A percentile compares a stretch with the other conserved stretches of the same genome.
Conservation (phyloP, 2,888 invertebrate genomes). For the Tetanocera ferruginea region DNA sequence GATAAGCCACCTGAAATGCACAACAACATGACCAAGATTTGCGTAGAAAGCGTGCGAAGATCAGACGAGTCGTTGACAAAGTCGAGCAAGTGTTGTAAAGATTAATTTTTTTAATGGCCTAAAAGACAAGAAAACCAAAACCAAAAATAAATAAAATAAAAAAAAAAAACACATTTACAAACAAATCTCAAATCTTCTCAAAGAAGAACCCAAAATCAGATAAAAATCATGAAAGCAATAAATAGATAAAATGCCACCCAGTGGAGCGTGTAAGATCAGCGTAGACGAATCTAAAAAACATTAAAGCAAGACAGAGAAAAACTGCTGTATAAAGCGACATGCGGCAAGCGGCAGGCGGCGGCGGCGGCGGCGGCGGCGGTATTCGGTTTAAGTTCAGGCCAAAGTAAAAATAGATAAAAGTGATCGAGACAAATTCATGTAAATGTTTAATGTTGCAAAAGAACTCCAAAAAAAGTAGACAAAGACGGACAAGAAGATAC, state of each 20-base stretch:
- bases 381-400: too few relatives aligned
- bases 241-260: conserved; percentile 65
- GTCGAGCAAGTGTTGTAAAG: conserved; percentile 24
- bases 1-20: background rate
- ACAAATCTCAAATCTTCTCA: conserved; percentile 6
- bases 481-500: too few relatives aligned
- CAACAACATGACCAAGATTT: conserved; percentile 14
- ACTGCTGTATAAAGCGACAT: too few relatives aligned
- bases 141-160: conserved; percentile 67
- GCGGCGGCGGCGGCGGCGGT: background rate
- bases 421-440: too few relatives aligned
- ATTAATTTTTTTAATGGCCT: conserved; percentile 44
- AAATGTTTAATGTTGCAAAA: too few relatives aligned
- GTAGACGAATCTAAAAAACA: too few relatives aligned
- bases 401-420: too few relatives aligned
- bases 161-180: conserved; percentile 60
- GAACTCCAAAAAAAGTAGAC: too few relatives aligned
- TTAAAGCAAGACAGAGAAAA: too few relatives aligned
- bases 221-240: conserved; percentile 67
- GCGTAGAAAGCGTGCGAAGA: conserved; percentile 11
- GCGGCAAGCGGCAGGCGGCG: background rate
- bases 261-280: conserved; percentile 16
- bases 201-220: conserved; percentile 53
- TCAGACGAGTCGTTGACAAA: background rate
- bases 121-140: conserved; percentile 55